Percentiles rank a stretch among this genome's conserved stretches.
These are phyloP conservation scores for Probaryconus sp. DNA, from an alignment of 1,140 invertebrate species.

Conservation along the genomic window DNA sequence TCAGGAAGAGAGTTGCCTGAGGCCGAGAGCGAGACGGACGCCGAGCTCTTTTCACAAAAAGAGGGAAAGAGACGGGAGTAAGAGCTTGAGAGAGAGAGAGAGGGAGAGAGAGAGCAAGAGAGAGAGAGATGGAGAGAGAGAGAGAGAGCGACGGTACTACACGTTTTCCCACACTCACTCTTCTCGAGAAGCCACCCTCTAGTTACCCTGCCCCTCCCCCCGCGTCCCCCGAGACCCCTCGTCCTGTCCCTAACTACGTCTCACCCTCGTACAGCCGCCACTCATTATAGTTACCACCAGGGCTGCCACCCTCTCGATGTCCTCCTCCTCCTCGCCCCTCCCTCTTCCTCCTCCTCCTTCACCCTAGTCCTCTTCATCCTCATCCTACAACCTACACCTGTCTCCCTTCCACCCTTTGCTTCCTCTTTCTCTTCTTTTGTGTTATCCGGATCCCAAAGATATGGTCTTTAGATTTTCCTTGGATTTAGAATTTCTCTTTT, in stretches of 20 bases:
- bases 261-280: slow-evolving; percentile 66
- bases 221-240: slow-evolving; percentile 52
- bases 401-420: no score
- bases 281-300: slow-evolving; percentile 73
- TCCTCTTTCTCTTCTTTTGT: no score
- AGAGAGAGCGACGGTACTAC: slow-evolving; percentile 51
- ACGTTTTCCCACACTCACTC: slow-evolving; percentile 66
- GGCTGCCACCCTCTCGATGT: slow-evolving; percentile 61
- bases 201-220: slow-evolving; percentile 39
- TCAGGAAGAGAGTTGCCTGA: slow-evolving; percentile 44
- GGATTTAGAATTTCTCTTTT: no score
- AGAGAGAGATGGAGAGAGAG: slow-evolving; percentile 29
- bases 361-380: no score
- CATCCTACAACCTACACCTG: no score
- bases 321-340: no score
- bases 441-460: no score
- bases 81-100: no score
- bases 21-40: slow-evolving; percentile 36
- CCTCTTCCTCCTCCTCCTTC: no score
- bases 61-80: no score
- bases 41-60: no score
- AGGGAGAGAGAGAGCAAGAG: slow-evolving; percentile 43
- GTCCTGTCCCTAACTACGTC: slow-evolving; percentile 58
- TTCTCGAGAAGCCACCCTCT: slow-evolving; percentile 57
- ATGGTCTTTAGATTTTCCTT: no score